Evolutionary conservation across 2,888 invertebrate genomes (phyloP).

Genomic region (Microctonus hyperodae): DNA sequence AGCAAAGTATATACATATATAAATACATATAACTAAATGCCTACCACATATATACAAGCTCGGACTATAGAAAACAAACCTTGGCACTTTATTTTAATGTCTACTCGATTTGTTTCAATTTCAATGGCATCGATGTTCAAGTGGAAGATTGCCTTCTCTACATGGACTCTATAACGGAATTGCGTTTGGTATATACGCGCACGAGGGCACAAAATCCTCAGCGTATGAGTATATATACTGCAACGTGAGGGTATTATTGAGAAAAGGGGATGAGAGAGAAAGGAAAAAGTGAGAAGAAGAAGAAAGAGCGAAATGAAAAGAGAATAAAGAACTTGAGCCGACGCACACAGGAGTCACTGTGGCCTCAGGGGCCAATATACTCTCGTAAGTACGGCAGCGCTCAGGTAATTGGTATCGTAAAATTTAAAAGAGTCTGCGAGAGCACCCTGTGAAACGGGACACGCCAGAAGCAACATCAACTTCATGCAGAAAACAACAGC

Average conservation of each 20-base stretch:
- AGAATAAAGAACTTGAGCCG: slow-evolving; percentile 28
- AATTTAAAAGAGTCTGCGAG: slow-evolving; percentile 43
- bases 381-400: slow-evolving; percentile 43
- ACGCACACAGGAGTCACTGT: slow-evolving; percentile 32
- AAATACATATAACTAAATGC: not conserved
- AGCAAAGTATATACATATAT: not conserved
- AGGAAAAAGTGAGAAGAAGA: slow-evolving; percentile 21
- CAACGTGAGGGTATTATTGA: slow-evolving; percentile 6
- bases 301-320: slow-evolving; percentile 5
- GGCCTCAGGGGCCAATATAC: slow-evolving; percentile 29
- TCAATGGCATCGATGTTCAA: slow-evolving; percentile 33
- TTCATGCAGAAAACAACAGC: not conserved
- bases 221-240: slow-evolving; percentile 4
- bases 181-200: slow-evolving; percentile 22
- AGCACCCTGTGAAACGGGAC: slow-evolving; percentile 44
- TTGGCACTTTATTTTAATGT: slow-evolving; percentile 28
- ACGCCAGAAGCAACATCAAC: slow-evolving; percentile 29
- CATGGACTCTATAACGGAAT: slow-evolving; percentile 30
- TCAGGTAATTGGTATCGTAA: slow-evolving; percentile 45
- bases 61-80: slow-evolving; percentile 6
- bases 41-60: not conserved
- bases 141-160: slow-evolving; percentile 37
- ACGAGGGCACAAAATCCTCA: not conserved
- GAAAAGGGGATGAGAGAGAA: slow-evolving; percentile 19
- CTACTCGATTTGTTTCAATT: slow-evolving; percentile 32